Base-by-base conservation (phyloP, 2,888 invertebrate genomes). In the Notodonta dromedarius region DNA sequence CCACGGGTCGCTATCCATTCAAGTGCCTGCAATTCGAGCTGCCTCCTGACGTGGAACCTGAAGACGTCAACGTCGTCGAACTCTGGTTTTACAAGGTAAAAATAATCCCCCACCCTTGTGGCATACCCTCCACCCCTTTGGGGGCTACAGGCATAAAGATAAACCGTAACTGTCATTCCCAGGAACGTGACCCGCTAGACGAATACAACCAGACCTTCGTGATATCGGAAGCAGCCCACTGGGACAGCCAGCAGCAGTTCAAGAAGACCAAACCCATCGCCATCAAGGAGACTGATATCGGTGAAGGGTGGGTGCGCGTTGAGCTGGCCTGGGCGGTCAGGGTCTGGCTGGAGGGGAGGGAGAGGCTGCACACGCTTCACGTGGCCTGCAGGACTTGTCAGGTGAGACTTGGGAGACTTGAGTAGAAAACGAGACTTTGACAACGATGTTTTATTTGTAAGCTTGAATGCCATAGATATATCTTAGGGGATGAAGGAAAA, bases 301-400 rank as follows among this genome's bases (percentile, higher is more conserved):
- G 94, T 80, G 97, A 96, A 80, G 97, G 97, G 24, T 97, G 97
- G 97, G 95, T 97, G 70, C 95, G 96, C 74, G 95, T 97, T 59
- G 96, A 97, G 78, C 95, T 97, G 9, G 95, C 96, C 5, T 96
- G 96, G 94, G 95, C 96, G 0, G 95, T 97, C 9, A 94, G 95
- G 63, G 96, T 96, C 60, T 97, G 97, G 97, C 89, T 97, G 55
- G 95, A 96, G 60, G 95, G 95, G 54, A 91, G 94, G 62, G 95
- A 96, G 76, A 92, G 96, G 54, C 94, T 95, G 61, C 97, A 97
- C 78, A 95, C 96, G 48, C 94, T 97, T 63, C 96, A 96, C 70
- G 95, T 97, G 14, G 96, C 96, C 5, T 97, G 97, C 83, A 96
- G 96, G 74, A 96, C 97, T 13, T 97, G 97, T 74, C 95, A 95